Conservation (phyloP, 2,113 vertebrate species). For the Dipodomys spectabilis region DNA sequence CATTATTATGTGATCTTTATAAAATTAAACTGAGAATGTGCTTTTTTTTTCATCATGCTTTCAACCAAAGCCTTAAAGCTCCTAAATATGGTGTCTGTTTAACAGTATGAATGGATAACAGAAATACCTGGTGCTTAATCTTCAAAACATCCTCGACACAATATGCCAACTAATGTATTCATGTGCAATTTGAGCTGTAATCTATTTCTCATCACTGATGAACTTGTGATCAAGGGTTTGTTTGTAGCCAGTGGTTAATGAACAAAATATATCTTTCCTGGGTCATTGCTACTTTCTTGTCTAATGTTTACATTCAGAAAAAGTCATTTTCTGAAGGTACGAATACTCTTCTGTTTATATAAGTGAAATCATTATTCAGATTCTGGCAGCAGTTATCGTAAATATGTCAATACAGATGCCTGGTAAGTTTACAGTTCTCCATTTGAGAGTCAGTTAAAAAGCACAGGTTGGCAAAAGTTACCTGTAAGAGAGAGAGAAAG, state of each 20-base stretch:
- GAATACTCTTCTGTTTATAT: slow-evolving; percentile 58
- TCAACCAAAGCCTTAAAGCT: slow-evolving; percentile 51
- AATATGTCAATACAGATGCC: slow-evolving; percentile 49
- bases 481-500: background rate
- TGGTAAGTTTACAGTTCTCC: slow-evolving; percentile 53
- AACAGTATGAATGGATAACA: slow-evolving; percentile 21
- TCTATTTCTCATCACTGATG: slow-evolving; percentile 9
- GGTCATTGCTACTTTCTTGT: slow-evolving; percentile 55
- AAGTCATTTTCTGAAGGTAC: slow-evolving; percentile 62
- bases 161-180: slow-evolving; percentile 13
- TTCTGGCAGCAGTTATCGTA: slow-evolving; percentile 27
- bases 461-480: slow-evolving; percentile 43
- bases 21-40: slow-evolving; percentile 68
- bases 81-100: slow-evolving; percentile 35
- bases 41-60: slow-evolving; percentile 49
- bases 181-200: background rate
- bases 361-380: slow-evolving; percentile 60
- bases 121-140: slow-evolving; percentile 30
- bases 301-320: slow-evolving; percentile 47
- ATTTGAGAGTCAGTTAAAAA: slow-evolving; percentile 56
- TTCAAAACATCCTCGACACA: slow-evolving; percentile 33
- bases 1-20: slow-evolving; percentile 75
- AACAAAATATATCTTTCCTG: slow-evolving; percentile 43
- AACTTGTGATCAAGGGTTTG: background rate
- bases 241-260: slow-evolving; percentile 31